A percentile compares a stretch with the other conserved stretches of the same genome.
These are phyloP conservation scores for Aspidapion aeneum DNA, from an alignment of 2,888 invertebrate species.

Conservation along the genomic window DNA sequence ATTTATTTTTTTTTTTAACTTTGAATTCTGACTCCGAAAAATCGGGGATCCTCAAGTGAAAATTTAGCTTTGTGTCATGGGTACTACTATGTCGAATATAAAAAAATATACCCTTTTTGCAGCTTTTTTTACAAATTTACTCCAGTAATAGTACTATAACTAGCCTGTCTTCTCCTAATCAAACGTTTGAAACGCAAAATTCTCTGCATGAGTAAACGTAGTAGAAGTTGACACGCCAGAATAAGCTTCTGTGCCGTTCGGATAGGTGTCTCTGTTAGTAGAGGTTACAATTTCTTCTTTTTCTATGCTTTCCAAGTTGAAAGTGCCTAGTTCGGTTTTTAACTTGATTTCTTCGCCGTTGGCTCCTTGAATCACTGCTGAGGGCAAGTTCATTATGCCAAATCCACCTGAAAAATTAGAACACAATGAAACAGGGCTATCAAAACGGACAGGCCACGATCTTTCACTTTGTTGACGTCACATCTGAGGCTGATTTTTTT, in stretches of 20 bases:
- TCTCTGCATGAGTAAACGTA: conserved; percentile 24
- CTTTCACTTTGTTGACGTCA: too few species aligned
- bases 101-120: too few species aligned
- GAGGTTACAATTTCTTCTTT: conserved; percentile 26
- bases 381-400: conserved; percentile 26
- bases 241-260: conserved; percentile 19
- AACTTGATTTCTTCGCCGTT: conserved; percentile 34
- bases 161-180: conserved; percentile 15
- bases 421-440: too few species aligned
- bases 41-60: too few species aligned
- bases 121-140: too few species aligned
- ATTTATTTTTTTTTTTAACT: too few species aligned
- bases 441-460: too few species aligned
- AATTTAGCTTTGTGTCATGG: too few species aligned
- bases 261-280: conserved; percentile 16
- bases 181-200: conserved; percentile 25
- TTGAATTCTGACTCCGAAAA: too few species aligned
- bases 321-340: conserved; percentile 32
- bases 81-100: too few species aligned
- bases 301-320: conserved; percentile 28
- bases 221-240: conserved; percentile 23
- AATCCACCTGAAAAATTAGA: not conserved
- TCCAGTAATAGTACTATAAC: too few species aligned
- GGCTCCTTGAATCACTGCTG: conserved; percentile 31
- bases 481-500: too few species aligned